These are phyloP conservation scores for Aselliscus stoliczkanus DNA, from an alignment of 2,797 vertebrate species.

Conservation along the genomic window DNA sequence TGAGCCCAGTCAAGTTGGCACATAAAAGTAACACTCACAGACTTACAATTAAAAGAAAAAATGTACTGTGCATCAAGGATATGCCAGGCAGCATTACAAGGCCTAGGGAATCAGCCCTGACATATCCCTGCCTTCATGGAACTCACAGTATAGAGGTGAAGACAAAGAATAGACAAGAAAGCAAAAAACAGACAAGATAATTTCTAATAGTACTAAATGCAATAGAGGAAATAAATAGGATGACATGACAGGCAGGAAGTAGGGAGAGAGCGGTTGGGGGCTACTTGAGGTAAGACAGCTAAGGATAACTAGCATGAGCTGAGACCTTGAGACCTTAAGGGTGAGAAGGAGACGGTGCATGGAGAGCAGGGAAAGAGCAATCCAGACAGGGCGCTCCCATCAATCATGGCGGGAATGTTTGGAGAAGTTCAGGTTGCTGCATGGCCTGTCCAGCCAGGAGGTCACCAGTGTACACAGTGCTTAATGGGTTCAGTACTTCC, in stretches of 20 bases:
- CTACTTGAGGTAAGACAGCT: not conserved
- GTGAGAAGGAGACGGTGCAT: not conserved
- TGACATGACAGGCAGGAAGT: not conserved
- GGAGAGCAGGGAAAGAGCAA: not conserved
- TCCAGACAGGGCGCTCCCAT: not conserved
- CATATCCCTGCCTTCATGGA: not conserved
- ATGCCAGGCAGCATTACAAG: not conserved
- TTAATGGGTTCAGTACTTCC: not conserved
- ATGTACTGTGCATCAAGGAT: not conserved
- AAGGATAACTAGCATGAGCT: not conserved
- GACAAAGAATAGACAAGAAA: not conserved
- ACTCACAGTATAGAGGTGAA: not conserved
- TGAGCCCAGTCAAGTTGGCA: not conserved
- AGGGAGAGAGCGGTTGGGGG: not conserved
- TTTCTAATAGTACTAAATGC: not conserved
- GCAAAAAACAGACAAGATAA: not conserved
- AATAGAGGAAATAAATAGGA: not conserved
- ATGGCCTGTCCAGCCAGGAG: not conserved
- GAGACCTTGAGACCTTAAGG: not conserved
- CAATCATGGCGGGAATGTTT: not conserved
- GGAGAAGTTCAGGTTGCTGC: not conserved
- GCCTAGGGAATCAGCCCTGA: not conserved
- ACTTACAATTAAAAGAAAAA: not conserved
- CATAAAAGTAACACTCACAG: not conserved
- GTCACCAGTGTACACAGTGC: not conserved